Evolutionary conservation across 2,797 vertebrate species (phyloP), one percentile per base, ranked within the genome.

Genomic region (Sebastes iracundus): DNA sequence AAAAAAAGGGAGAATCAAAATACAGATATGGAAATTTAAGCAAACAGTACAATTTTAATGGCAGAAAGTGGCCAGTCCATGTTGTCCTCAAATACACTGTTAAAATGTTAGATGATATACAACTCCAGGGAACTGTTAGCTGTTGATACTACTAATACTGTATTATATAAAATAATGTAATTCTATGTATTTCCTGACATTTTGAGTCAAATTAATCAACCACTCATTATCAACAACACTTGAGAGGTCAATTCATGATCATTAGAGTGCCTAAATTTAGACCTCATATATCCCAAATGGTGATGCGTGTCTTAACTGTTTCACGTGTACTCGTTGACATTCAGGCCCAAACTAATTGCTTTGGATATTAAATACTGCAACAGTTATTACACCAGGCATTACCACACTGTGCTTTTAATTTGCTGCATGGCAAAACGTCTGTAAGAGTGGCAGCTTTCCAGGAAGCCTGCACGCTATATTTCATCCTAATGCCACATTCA

Each of bases 121-220:
- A 46, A 13, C 1, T 22, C 30, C n/a, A 16, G 18, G 5, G 12
- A 14, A 77, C 28, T 33, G 32, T 62, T 18, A 25, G 71, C 42
- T 62, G n/a, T 14, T 23, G 32, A 22, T 14, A 32, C 23, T 58
- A 4, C 30, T 52, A 32, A 52, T 67, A 30, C 10, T 38, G 6
- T 67, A 28, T 52, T 13, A 8, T 59, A 6, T 11, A 61, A 53
- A 46, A 12, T 28, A 11, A 35, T 42, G 1, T 20, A 32, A 80
- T 74, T 78, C 5, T 70, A 69, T 83, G 33, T 56, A 30, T 88
- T 81, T 84, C 7, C 28, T 87, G 67, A 82, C 67, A 82, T 84
- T 87, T 77, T 69, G 13, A 68, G 33, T 63, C 30, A 79, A 62
- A 75, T 84, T 56, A 70, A 5, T 72, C 3, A 59, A 33, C 22